These are phyloP conservation scores for Rallus crepitans DNA, from an alignment of 2,797 vertebrate genomes.

Conservation along the genomic window DNA sequence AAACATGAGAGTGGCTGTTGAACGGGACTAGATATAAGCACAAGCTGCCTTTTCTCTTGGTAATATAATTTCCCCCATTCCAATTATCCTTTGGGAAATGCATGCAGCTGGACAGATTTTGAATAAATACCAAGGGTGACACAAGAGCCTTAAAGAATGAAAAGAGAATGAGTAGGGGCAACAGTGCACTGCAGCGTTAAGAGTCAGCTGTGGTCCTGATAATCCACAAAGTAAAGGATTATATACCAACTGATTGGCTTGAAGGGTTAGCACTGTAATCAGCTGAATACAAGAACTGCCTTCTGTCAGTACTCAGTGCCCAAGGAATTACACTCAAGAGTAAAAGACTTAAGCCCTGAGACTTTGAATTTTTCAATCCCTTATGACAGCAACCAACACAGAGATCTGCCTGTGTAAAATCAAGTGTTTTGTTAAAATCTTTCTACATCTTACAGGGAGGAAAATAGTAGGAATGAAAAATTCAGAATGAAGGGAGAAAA, in stretches of 20 bases:
- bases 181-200: not conserved
- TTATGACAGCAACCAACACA: not conserved
- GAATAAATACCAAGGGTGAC: not conserved
- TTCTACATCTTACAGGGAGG: not conserved
- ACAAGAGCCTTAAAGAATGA: not conserved
- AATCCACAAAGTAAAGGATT: constrained; percentile 59
- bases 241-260: constrained; percentile 43
- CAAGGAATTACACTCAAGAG: constrained; percentile 46
- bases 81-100: not conserved
- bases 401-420: constrained; percentile 6
- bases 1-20: rapidly evolving
- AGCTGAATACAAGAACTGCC: constrained; percentile 12
- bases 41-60: not conserved
- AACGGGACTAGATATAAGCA: rapidly evolving
- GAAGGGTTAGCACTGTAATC: constrained; percentile 23
- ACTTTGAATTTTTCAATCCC: constrained; percentile 16
- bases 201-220: not conserved
- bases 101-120: not conserved
- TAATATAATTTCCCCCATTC: not conserved
- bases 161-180: not conserved
- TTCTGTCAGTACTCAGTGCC: not conserved
- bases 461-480: not conserved
- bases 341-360: constrained; percentile 51
- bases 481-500: not conserved
- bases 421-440: constrained; percentile 10